These are phyloP conservation scores for Sebastes diaconus DNA, from an alignment of 2,797 vertebrate genomes.

Conservation along the genomic window DNA sequence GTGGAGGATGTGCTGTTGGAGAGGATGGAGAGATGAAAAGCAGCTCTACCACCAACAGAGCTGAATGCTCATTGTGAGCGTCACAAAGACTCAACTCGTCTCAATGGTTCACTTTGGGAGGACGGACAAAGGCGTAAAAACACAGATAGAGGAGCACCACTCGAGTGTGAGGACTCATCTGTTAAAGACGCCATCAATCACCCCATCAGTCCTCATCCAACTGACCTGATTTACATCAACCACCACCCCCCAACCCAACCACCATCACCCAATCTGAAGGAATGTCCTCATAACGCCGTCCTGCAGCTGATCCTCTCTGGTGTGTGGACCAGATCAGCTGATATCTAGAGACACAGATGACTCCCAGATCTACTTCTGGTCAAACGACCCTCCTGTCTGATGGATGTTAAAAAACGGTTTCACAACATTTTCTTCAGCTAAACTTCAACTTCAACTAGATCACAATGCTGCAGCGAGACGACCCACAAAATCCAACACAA, in stretches of 20 bases:
- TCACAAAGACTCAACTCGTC: conserved; percentile 77
- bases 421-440: no score
- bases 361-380: no score
- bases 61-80: conserved; percentile 75
- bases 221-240: conserved; percentile 69
- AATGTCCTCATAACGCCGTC: background rate
- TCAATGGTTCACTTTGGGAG: conserved; percentile 72
- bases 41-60: conserved; percentile 37
- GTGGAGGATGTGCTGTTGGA: no score
- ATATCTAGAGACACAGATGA: no score
- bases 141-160: conserved; percentile 40
- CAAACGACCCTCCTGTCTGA: no score
- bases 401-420: no score
- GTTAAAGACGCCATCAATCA: conserved; percentile 79
- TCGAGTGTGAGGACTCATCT: conserved; percentile 53
- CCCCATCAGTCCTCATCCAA: conserved; percentile 13
- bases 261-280: conserved; percentile 3
- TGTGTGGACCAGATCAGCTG: no score
- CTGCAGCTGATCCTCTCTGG: no score
- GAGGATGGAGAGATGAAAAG: background rate
- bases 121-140: conserved; percentile 69
- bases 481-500: no score
- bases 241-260: background rate
- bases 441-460: no score
- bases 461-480: no score